Evolutionary conservation across 1,140 invertebrate species (phyloP), one percentile per base, ranked within the genome.

Genomic region (Drepana arcuata): DNA sequence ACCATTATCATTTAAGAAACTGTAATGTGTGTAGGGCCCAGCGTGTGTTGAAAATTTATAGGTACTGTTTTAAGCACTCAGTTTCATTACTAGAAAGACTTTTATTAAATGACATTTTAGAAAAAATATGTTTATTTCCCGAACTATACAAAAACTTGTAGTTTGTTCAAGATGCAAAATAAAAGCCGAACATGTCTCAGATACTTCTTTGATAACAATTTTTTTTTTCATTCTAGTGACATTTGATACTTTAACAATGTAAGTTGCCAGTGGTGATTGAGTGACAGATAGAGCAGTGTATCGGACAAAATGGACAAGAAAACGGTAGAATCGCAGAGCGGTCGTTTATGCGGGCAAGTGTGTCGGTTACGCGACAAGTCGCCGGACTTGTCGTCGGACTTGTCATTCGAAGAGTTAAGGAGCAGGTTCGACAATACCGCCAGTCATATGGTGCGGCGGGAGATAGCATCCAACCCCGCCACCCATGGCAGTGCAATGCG

Each of bases 401-500:
- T 66, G 29, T 73, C 77, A 37, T 69, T 77, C 42, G 72, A 79
- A 52, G 77, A 79, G 59, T 64, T 79, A 59, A 55, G 72, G 16
- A 71, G 73, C 15, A 48, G 60, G 28, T 82, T 79, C 52, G 74
- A 82, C 42, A 71, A 64, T 57, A 71, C 68, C 70, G 70, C 74
- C 62, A 49, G 30, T 12, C 35, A 35, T 18, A 38, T 34, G 62
- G 58, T 47, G 41, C 56, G 58, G 18, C 51, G 62, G 33, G 74
- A 78, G 52, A 75, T 77, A 41, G 54, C 65, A 27, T 67, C 72
- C 53, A 75, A 73, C 28, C 74, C 77, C 2, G 58, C 74, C 4
- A 79, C 74, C 30, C 83, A 84, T 39, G 69, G 79, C 49, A 74
- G 85, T 78, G 71, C 84, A 61, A 71, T 75, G 39, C 43, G 86